Evolutionary conservation across 2,888 invertebrate species (phyloP), one percentile per base, ranked within the genome.

Genomic region (Macrosiphum euphorbiae): DNA sequence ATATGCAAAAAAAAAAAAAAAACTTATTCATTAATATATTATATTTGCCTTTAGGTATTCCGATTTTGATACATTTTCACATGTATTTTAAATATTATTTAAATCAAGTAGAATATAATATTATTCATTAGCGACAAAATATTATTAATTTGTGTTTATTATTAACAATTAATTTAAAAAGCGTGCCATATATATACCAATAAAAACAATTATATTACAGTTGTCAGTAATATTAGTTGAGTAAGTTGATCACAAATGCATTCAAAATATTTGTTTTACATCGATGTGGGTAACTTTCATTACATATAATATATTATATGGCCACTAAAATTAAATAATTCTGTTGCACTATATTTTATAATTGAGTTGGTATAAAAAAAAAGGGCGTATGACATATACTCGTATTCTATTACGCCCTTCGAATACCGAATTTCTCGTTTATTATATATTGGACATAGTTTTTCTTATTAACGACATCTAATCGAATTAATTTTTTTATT

Each of bases 331-430:
- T 88, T 58, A 88, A 58, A 41, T n/a, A 89, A 61, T 89, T 89
- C 61, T 47, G n/a, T n/a, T 35, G 47, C 11, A 90, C 67, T 67
- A 26, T 90, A 67, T 90, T 90, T 90, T 90, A 47, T 90, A 67
- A 90, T 90, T 67, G n/a, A 90, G 47, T 90, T 90, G 50, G 44
- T 90, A 26, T 67, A 47, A 28, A 47, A 90, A 55, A 89, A 67
- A 90, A 90, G 90, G 90, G 90, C 67, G 90, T 90, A 47, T 47
- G 90, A 67, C 67, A 47, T 67, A n/a, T 67, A n/a, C 35, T 90
- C 90, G 47, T 90, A 90, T 47, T 61, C 89, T 61, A 61, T 47
- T 67, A 90, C 90, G 90, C 90, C 90, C 67, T 67, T 67, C 89
- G 61, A 61, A 61, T 44, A 89, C 47, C 90, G 24, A n/a, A 67